Conservation (phyloP, 2,797 vertebrate genomes). For the Channallabes apus region DNA sequence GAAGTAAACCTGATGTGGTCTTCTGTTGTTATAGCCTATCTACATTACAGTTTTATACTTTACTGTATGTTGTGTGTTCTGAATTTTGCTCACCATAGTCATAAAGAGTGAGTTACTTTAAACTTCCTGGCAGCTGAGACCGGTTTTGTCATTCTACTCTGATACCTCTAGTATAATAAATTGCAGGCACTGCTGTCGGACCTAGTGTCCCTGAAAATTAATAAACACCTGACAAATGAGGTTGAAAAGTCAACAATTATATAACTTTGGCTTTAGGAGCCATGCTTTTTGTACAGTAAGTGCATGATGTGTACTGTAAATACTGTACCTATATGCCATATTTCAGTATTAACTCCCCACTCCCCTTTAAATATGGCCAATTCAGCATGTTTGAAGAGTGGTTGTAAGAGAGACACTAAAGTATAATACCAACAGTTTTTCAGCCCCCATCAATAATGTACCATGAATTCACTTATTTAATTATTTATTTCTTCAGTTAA, state of each 20-base stretch:
- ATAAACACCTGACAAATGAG: slow-evolving; percentile 13
- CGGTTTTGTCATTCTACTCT: too few relatives aligned
- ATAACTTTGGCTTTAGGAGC: background rate
- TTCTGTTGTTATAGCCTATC: too few relatives aligned
- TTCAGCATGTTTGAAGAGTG: background rate
- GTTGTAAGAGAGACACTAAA: background rate
- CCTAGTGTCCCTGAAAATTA: background rate
- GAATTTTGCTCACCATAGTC: too few relatives aligned
- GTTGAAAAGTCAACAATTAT: background rate
- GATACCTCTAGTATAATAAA: slow-evolving; percentile 34
- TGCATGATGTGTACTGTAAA: background rate
- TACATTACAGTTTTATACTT: too few relatives aligned
- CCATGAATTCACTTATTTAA: background rate
- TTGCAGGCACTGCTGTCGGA: slow-evolving; percentile 38
- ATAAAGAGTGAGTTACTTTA: too few relatives aligned
- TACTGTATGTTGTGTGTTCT: too few relatives aligned
- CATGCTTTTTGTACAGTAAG: background rate
- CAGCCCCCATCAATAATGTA: background rate
- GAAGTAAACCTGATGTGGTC: too few relatives aligned
- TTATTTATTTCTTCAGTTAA: too few relatives aligned
- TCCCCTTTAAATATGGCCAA: background rate
- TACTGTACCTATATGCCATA: background rate
- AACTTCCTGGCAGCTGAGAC: too few relatives aligned
- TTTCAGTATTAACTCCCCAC: background rate
- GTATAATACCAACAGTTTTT: background rate